Percentiles rank a stretch among this genome's conserved stretches.
phyloP scores from a whole-genome alignment of 2,113 vertebrate genomes.

The Connochaetes taurinus region DNA sequence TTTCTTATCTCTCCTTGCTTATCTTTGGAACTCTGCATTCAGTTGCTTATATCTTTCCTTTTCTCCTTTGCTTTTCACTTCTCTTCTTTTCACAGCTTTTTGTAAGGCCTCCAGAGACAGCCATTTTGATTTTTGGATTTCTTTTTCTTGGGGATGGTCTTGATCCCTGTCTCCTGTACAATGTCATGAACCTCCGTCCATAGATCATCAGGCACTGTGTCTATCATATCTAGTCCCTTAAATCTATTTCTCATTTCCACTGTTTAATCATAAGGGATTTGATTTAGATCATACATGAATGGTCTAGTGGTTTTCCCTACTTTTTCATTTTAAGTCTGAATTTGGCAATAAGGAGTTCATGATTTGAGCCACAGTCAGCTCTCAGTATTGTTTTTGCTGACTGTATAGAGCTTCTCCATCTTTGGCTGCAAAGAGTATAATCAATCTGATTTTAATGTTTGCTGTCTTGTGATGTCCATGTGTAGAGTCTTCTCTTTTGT shows the following conservation, averaged over 20 bases:
- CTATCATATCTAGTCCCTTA: neutral
- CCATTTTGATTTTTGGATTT: neutral
- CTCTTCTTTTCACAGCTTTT: neutral
- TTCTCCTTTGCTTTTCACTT: neutral
- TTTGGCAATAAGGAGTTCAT: neutral
- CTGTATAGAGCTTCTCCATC: neutral
- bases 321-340: neutral
- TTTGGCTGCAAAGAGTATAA: neutral
- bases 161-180: neutral
- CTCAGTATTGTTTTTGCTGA: neutral
- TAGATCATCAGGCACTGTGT: neutral
- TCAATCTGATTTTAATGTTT: neutral
- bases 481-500: neutral
- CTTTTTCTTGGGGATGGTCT: neutral
- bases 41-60: neutral
- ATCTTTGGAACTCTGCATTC: neutral
- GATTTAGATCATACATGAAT: neutral
- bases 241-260: neutral
- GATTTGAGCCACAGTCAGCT: neutral
- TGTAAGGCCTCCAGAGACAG: fast-evolving
- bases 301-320: neutral
- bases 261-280: neutral
- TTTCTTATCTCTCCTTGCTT: neutral
- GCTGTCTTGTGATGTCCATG: neutral
- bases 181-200: fast-evolving